Evolutionary conservation across 1,140 invertebrate species (phyloP).

Genomic region (Bombyx mori): DNA sequence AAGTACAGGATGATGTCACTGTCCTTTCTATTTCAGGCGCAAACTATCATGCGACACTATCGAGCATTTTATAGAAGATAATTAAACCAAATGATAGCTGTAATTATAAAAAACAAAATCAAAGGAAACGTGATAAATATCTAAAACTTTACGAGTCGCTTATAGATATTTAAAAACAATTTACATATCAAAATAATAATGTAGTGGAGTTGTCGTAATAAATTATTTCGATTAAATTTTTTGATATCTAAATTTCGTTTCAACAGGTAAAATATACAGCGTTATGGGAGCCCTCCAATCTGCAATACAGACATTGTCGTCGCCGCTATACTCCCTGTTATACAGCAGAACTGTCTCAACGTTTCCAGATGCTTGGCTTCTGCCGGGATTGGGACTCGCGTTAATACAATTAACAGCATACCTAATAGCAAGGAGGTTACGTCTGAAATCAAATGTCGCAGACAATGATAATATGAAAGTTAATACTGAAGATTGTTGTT

Average conservation of each 20-base stretch:
- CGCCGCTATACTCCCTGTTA: slow-evolving; percentile 52
- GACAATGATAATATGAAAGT: background rate
- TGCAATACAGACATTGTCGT: slow-evolving; percentile 52
- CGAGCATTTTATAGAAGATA: no score
- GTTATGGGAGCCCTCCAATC: slow-evolving; percentile 60
- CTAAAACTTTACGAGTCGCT: no score
- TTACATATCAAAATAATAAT: no score
- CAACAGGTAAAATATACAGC: slow-evolving; percentile 68
- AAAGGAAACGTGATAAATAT: no score
- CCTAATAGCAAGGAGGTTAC: slow-evolving; percentile 32
- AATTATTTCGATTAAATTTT: no score
- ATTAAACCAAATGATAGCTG: no score
- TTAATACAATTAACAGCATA: slow-evolving; percentile 49
- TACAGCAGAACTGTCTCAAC: slow-evolving; percentile 53
- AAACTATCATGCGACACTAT: no score
- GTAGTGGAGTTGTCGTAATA: no score
- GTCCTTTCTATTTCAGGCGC: no score
- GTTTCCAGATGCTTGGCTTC: slow-evolving; percentile 51
- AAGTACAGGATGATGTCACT: no score
- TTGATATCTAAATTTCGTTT: background rate
- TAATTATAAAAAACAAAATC: no score
- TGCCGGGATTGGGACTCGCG: slow-evolving; percentile 46
- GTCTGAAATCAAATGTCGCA: background rate
- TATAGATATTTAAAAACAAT: no score
- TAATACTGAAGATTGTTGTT: background rate